Base-by-base conservation (phyloP, 2,797 vertebrate genomes). In the Setipinna tenuifilis region DNA sequence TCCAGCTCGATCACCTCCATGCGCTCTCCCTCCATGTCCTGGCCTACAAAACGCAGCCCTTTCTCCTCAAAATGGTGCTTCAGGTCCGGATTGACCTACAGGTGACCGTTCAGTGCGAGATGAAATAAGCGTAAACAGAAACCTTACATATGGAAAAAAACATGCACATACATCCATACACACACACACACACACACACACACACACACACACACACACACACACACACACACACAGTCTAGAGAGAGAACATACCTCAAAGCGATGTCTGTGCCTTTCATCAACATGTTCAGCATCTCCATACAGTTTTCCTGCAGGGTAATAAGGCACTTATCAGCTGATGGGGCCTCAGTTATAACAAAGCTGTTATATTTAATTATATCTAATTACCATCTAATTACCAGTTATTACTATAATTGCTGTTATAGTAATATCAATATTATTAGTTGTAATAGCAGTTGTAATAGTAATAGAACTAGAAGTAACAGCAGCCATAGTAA, bases 1-100 rank as follows among this genome's bases (percentile, higher is more conserved):
- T 98, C 97, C 86, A 98, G 89, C 91, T 99, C 98, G 57, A 98
- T 96, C 59, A 99, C 94, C 89, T 99, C 98, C 98, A 99, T 99
- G 83, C 98, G 92, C 62, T 99, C 97, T 44, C 98, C 98, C 90
- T 97, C 98, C 23, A 97, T 92, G 41, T 99, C 98, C 88, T 99
- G 96, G 75, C 98, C 98, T 3, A 99, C 97, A 65, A 99, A 99
- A 85, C 93, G 93, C 91, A 99, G 93, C 2, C 98, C 98, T 82
- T 94, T 96, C 17, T 96, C 95, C 85, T 99, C 97, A 91, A 99
- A 96, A 89, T 94, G 95, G 41, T 94, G 94, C 61, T 95, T 98
- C 88, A 98, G 91, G 6, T 97, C 96, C 71, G 98, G 98, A 88
- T 99, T 99, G 84, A 99, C 98, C 98, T 99, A 75, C 28, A 75